phyloP scores from a whole-genome alignment of 2,888 invertebrate species.

The Phyllotreta cruciferae region DNA sequence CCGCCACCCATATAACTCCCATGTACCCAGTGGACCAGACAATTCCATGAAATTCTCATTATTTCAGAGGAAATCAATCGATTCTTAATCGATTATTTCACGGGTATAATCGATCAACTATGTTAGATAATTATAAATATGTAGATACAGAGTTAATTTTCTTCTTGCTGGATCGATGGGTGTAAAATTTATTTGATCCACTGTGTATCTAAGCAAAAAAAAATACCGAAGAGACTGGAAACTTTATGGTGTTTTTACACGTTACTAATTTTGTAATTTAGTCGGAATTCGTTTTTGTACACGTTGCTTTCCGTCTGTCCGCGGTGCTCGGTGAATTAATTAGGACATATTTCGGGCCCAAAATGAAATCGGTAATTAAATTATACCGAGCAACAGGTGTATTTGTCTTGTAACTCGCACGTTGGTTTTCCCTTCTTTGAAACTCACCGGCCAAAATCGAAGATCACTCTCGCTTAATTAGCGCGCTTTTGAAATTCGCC shows the following conservation, averaged over 20 bases:
- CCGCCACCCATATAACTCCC: constrained; percentile 2
- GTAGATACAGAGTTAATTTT: no score
- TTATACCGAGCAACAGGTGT: no score
- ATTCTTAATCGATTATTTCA: no score
- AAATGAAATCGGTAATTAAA: not conserved
- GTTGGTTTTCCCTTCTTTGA: no score
- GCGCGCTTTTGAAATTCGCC: no score
- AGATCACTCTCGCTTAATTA: no score
- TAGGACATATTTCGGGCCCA: not conserved
- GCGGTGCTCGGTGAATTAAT: constrained; percentile 9
- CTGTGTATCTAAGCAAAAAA: constrained; percentile 23
- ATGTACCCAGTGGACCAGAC: constrained; percentile 5
- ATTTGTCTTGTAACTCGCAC: no score
- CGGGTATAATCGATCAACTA: no score
- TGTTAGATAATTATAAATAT: no score
- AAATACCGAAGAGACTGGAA: constrained; percentile 15
- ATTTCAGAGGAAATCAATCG: constrained; percentile 22
- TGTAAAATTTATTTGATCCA: constrained; percentile 24
- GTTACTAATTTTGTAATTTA: constrained; percentile 40
- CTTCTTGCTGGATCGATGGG: no score
- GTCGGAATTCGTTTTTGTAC: constrained; percentile 35
- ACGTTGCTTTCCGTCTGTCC: constrained; percentile 16
- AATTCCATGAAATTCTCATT: constrained; percentile 30
- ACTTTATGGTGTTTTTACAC: constrained; percentile 36
- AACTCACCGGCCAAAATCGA: no score